A percentile compares a stretch with the other conserved stretches of the same genome.
Conservation (phyloP, 2,113 vertebrate genomes). For the Gorilla gorilla region DNA sequence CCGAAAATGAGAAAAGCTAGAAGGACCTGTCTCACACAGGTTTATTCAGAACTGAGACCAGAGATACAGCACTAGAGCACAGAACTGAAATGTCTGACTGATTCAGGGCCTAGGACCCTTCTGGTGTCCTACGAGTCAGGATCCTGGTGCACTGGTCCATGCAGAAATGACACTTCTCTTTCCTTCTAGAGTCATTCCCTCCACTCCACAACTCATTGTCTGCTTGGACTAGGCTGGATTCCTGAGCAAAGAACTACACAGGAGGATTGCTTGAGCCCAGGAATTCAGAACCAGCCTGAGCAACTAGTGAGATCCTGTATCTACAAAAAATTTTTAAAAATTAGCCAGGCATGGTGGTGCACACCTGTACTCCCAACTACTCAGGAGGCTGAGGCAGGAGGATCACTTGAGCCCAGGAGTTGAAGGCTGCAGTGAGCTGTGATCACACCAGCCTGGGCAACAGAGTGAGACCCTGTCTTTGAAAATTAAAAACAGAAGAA, state of each 20-base stretch:
- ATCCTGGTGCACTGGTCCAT: not conserved
- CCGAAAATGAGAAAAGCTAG: not conserved
- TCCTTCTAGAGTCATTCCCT: not conserved
- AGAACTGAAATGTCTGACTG: slow-evolving; percentile 58
- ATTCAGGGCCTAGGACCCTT: slow-evolving; percentile 66
- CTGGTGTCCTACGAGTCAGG: slow-evolving; percentile 20
- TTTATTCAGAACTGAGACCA: not conserved
- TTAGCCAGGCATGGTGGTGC: too few relatives aligned
- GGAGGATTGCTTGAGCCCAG: too few relatives aligned
- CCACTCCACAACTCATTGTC: not conserved
- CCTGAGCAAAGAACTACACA: slow-evolving; percentile 22
- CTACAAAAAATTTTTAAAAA: too few relatives aligned
- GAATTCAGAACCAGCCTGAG: too few relatives aligned
- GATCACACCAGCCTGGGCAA: too few relatives aligned
- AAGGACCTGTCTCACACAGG: not conserved
- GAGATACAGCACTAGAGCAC: slow-evolving; percentile 55
- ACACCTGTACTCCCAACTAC: too few relatives aligned
- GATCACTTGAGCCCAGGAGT: too few relatives aligned
- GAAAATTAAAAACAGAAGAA: too few relatives aligned
- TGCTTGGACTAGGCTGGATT: not conserved
- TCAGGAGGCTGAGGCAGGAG: too few relatives aligned
- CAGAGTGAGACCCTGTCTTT: too few relatives aligned
- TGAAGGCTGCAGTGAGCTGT: too few relatives aligned
- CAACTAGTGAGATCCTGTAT: too few relatives aligned
- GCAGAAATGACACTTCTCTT: not conserved